Percentiles rank a stretch among this genome's conserved stretches.
These are phyloP conservation scores for Merluccius polli DNA, from an alignment of 2,797 vertebrate species.

Conservation along the genomic window DNA sequence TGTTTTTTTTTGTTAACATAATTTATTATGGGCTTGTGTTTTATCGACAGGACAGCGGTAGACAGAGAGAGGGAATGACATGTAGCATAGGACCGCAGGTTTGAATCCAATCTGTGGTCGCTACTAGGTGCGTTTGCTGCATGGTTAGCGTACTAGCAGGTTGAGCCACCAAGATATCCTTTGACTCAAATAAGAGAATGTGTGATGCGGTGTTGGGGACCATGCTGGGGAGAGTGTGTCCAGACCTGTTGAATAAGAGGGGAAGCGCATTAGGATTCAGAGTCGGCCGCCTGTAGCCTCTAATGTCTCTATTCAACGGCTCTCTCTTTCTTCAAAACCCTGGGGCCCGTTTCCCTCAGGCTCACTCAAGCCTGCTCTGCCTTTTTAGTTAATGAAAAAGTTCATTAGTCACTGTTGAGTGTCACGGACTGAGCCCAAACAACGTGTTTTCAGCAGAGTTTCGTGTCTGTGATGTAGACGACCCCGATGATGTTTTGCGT, in stretches of 20 bases:
- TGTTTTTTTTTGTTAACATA: background rate
- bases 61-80: background rate
- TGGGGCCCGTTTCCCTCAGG: conserved; percentile 25
- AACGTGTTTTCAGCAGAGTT: conserved; percentile 7
- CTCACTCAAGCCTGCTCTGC: conserved; percentile 42
- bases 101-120: background rate
- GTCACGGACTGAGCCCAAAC: conserved; percentile 2
- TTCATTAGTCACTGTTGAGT: conserved; percentile 17
- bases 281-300: conserved; percentile 51
- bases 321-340: conserved; percentile 45
- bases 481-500: background rate
- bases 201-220: background rate
- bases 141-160: background rate
- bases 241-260: conserved; percentile 54
- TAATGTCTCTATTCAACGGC: conserved; percentile 65
- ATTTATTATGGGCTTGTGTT: background rate
- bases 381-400: conserved; percentile 45
- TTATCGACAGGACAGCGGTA: background rate
- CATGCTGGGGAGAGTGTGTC: conserved; percentile 32
- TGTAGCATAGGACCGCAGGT: background rate
- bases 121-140: background rate
- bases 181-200: background rate
- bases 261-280: conserved; percentile 59
- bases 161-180: background rate
- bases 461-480: background rate